Base-by-base conservation (phyloP, 2,888 invertebrate species). In the Heterodera filipjevi region DNA sequence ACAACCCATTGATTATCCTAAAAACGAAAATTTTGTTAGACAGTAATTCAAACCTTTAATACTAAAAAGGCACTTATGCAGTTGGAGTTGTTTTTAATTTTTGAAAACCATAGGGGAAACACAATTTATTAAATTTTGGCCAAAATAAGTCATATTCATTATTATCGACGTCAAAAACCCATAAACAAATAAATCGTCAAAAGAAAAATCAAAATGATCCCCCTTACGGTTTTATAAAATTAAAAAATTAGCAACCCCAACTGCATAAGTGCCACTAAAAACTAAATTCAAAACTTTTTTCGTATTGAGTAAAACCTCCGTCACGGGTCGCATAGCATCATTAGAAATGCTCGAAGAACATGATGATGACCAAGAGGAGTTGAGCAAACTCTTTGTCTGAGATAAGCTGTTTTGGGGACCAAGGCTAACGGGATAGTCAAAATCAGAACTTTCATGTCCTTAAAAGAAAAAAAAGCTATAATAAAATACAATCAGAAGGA, bases 1-100 rank as follows among this genome's bases (percentile, higher is more conserved):
- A 73, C 73, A 10, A 49, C 64, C 73, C 73, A 73, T 73, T 73
- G 73, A 27, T 73, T 73, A 30, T 73, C 73, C 73, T 73, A 49
- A 49, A 49, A 16, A 64, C 12, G 19, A 59, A n/a, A 59, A 8
- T 6, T n/a, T n/a, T 59, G 27, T 59, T n/a, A 3, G 16, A 49
- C 49, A 49, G n/a, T n/a, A 14, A n/a, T 49, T 12, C n/a, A 14
- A 14, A 49, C 39, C 32, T 72, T 72, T 71, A 22, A 8, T 53
- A 19, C 16, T 39, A 71, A 33, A 71, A 35, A 71, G 53, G 53
- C 6, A 30, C 32, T 71, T 71, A 32, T n/a, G n/a, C n/a, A n/a
- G n/a, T n/a, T n/a, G n/a, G n/a, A n/a, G n/a, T n/a, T n/a, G n/a
- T n/a, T n/a, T n/a, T n/a, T n/a, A n/a, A n/a, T n/a, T n/a, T n/a